Base-by-base conservation (phyloP, 37 sponge, comb jelly and placozoan genomes). In the Petrosia ficiformis region DNA sequence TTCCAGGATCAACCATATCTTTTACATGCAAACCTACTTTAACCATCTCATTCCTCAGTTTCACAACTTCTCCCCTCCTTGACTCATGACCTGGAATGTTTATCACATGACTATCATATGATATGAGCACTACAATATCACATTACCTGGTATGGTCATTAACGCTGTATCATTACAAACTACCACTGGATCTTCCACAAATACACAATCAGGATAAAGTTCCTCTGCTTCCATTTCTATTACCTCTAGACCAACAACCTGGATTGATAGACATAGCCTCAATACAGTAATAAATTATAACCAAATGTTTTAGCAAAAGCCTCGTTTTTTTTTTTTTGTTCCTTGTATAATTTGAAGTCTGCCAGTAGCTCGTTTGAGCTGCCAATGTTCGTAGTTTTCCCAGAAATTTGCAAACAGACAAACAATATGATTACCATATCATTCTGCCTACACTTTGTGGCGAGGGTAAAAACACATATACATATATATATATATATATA, bases 171-270 rank as follows among this genome's bases (percentile, higher is more conserved):
- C 72, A 35, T 39, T 63, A 42, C 75, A 82, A 68, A 94, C 94
- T 16, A 90, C 85, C 21, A 65, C 88, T 30, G 92, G 81, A 37
- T 94, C 94, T 56, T 94, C 94, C 38, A 94, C 92, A 76, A 91
- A 94, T 41, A 91, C 91, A 67, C 87, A 86, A 75, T 94, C 94
- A 0, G 94, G 94, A 38, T 70, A 83, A 10, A n/a, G 16, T 19
- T 89, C 94, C 66, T 93, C 92, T 25, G 59, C 78, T n/a, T 74
- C 60, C 22, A 93, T 69, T 19, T 57, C 56, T n/a, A 82, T 48
- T 36, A 93, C 77, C 59, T 83, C 67, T 6, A 52, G 75, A 22
- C 76, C 79, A 16, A 77, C 48, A 24, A 79, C 35, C 43, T 70
- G 39, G 66, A 87, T 39, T 24, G 25, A n/a, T 42, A 25, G 41